Evolutionary conservation across 2,888 invertebrate genomes (phyloP).

Genomic region (Tupiocoris notatus): DNA sequence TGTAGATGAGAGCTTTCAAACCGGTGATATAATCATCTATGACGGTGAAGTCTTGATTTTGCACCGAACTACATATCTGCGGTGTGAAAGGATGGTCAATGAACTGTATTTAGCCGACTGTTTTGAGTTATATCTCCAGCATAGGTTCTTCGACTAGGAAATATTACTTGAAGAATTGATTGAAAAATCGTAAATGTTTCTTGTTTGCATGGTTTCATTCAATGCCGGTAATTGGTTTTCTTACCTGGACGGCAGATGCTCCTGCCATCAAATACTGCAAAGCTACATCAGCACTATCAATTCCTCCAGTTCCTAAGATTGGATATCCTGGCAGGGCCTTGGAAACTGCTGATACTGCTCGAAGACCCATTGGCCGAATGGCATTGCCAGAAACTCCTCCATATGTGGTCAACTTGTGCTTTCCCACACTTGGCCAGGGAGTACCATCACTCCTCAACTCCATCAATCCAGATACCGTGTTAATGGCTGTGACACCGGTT

Average conservation of each 20-base stretch:
- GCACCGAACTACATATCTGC: conserved; percentile 92
- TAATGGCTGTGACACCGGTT: conserved; percentile 94
- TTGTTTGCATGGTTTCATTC: too few species aligned
- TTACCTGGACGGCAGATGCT: conserved; percentile 85
- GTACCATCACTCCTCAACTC: conserved; percentile 72
- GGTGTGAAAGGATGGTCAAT: too few species aligned
- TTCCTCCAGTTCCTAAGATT: conserved; percentile 93
- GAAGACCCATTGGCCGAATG: conserved; percentile 88
- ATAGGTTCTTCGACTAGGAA: too few species aligned
- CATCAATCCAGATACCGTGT: conserved; percentile 96
- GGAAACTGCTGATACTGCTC: conserved; percentile 86
- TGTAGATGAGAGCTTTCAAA: conserved; percentile 79
- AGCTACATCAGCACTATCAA: conserved; percentile 93
- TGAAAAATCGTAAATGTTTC: too few species aligned
- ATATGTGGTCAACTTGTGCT: conserved; percentile 73
- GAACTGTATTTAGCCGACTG: too few species aligned
- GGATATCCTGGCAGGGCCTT: conserved; percentile 82
- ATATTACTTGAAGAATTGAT: too few species aligned
- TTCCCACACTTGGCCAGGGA: conserved; percentile 91
- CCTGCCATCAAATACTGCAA: conserved; percentile 94
- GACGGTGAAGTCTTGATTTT: conserved; percentile 97
- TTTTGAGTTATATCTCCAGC: too few species aligned
- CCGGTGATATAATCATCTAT: conserved; percentile 93
- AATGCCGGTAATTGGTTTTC: too few species aligned
- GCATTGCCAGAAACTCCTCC: conserved; percentile 94